Evolutionary conservation across 2,888 invertebrate species (phyloP), one percentile per base, ranked within the genome.

Genomic region (Plebejus anna): DNA sequence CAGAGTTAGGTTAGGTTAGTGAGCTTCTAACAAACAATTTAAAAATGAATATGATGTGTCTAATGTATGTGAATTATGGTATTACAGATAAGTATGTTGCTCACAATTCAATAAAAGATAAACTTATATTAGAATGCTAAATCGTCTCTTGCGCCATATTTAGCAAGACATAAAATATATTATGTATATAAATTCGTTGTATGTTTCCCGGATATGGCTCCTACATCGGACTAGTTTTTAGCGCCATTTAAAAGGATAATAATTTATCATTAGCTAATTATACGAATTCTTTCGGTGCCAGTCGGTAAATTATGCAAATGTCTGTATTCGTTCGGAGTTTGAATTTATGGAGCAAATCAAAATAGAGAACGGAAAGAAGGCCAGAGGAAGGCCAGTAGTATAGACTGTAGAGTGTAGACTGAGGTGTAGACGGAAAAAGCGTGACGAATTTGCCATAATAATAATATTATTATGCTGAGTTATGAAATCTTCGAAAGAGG

Each of bases 271-370:
- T 75, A 78, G 81, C 83, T 80, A 81, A 81, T 81, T 79, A 81
- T 81, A 85, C 79, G 81, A 83, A 88, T 86, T 86, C 84, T 85
- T 84, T 84, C 80, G 81, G 81, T 84, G 83, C 85, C 84, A 83
- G 85, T 86, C 85, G 83, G 86, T 84, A 83, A 89, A 89, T 90
- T 88, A 90, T 90, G 89, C 88, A 87, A 90, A 89, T 88, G 84
- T 77, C 75, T 73, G 75, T 66, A 80, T 79, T 81, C 83, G 83
- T 79, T 77, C 76, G 89, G 88, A 88, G 89, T 89, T 86, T 82
- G 84, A 83, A 84, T 86, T 86, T 85, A 76, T 79, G 78, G 78
- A 82, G 78, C 79, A 79, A 80, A 81, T 83, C 88, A 87, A 88
- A 86, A 87, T 84, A 86, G 86, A 84, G 83, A 86, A 77, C 75